phyloP scores from a whole-genome alignment of 1,140 invertebrate genomes.

The Ladona fulva region DNA sequence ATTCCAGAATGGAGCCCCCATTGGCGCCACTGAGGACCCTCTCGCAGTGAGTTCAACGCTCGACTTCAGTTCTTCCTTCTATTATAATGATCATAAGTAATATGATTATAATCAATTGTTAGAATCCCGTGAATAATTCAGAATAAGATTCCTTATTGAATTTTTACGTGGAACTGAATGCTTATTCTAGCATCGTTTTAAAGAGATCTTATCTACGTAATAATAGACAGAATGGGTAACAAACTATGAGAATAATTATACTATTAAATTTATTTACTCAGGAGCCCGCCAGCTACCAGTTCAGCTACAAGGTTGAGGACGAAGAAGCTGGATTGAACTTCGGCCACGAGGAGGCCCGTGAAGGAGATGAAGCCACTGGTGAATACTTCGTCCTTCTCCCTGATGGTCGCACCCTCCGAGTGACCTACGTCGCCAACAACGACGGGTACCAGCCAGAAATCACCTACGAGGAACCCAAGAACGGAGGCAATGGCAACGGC shows the following conservation, averaged over 20 bases:
- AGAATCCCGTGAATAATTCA: too few species aligned
- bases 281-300: conserved; percentile 78
- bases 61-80: too few species aligned
- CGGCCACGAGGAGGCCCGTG: conserved; percentile 68
- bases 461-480: conserved; percentile 46
- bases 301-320: conserved; percentile 73
- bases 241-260: too few species aligned
- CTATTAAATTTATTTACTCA: too few species aligned
- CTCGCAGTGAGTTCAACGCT: neutral
- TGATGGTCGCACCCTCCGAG: conserved; percentile 75
- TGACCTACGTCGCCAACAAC: conserved; percentile 71
- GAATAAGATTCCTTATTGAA: too few species aligned
- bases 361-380: conserved; percentile 67
- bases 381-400: conserved; percentile 77
- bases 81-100: too few species aligned
- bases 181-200: too few species aligned
- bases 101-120: too few species aligned
- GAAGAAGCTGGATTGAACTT: conserved; percentile 64
- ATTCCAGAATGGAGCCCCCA: neutral
- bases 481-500: neutral
- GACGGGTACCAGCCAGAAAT: conserved; percentile 64
- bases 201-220: too few species aligned
- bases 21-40: neutral
- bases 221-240: too few species aligned
- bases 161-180: too few species aligned